Base-by-base conservation (phyloP, 1,140 invertebrate genomes). In the Drosophila prosaltans region DNA sequence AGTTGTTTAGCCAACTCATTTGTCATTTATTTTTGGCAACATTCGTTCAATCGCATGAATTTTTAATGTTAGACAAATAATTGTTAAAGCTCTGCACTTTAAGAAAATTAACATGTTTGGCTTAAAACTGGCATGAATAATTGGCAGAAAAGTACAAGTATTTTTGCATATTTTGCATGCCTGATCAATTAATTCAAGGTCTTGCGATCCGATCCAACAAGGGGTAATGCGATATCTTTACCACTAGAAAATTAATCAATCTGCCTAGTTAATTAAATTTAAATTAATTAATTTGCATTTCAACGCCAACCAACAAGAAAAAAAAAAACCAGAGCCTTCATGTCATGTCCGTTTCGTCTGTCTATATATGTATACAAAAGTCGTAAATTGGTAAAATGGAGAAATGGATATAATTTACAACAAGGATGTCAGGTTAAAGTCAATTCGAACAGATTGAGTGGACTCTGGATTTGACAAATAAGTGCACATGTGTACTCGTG, bases 1-100 rank as follows among this genome's bases (percentile, higher is more conserved):
- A 88, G 80, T 77, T 89, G 81, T 89, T 88, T 89, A 75, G 80
- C 69, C 69, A 73, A 76, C 73, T 78, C 78, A 81, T 89, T 84
- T 51, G 45, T 51, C 45, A 78, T 89, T 55, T 89, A 62, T 65
- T 81, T 77, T 78, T 80, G 85, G 72, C 70, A 67, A 69, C 67
- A 72, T 75, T 81, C 39, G 30, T 59, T 65, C 71, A 48, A 16
- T 72, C 82, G 75, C 82, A 86, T 86, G 79, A 86, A 86, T 86
- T 86, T 58, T 79, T 72, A 86, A 85, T 89, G 80, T 68, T 84
- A 81, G 78, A 74, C 84, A 89, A 89, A 89, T 72, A 88, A 72
- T 83, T 88, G 65, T 61, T 51, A 67, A 66, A 72, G 32, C 41
- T 51, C 45, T 32, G 24, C 24, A 51, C 30, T 59, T 51, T 36